Base-by-base conservation (phyloP, 2,888 invertebrate species). In the Lepas anatifera region DNA sequence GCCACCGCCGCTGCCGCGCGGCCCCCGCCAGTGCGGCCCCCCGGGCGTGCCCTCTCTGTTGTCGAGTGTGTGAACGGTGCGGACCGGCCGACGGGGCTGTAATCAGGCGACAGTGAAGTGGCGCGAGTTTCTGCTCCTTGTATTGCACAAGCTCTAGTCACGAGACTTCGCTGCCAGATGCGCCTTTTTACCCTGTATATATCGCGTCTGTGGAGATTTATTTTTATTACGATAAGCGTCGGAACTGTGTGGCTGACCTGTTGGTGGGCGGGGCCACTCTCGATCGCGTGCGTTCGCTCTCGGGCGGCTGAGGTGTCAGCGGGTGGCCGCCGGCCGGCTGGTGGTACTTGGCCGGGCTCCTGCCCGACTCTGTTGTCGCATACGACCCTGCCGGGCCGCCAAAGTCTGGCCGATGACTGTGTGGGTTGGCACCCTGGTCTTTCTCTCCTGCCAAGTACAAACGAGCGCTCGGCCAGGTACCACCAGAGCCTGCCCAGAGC, bases 161-260 rank as follows among this genome's bases (percentile, higher is more conserved):
- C 32, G 58, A 32, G 25, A 35, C 58, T 58, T 58, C 35, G 58
- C 58, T 32, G 35, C 52, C 58, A 58, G 4, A 35, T 58, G 22
- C 58, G 58, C 58, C 58, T 58, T 58, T 58, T 58, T 58, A 58
- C 58, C 35, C 35, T 58, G 58, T 58, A 58, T 22, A 58, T 58
- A 58, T 58, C n/a, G 58, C 58, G 58, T 58, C 58, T 58, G 58
- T 58, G 58, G 25, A 58, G 58, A 58, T 58, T 58, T 58, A 58
- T 58, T 58, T 58, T 58, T 58, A 58, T 58, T 58, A 35, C 35
- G 13, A 16, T 58, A 27, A 32, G 58, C 29, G 58, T 58, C 35
- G 32, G 32, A 58, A 35, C 16, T 35, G 58, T 35, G 25, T 58
- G 32, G 58, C 22, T 10, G 58, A 10, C 32, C 58, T 58, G 35